Conservation (phyloP, 1,140 invertebrate species). For the Geopemphigus sp. region DNA sequence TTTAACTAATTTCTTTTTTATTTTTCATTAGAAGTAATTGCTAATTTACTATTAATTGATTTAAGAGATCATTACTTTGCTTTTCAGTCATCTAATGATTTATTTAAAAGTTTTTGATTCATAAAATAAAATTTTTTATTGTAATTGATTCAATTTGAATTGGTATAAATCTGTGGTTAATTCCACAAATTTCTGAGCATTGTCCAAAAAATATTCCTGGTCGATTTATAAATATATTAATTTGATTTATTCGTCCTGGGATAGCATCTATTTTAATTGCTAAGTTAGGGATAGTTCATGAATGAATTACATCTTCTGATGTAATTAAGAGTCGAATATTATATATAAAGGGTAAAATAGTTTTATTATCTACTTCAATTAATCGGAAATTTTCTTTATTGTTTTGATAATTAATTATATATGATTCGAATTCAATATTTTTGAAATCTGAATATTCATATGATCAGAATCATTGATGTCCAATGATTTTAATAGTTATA, state of each 20-base stretch:
- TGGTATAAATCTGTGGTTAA: constrained; percentile 57
- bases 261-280: background rate
- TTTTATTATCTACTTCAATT: background rate
- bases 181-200: constrained; percentile 88
- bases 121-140: constrained; percentile 63
- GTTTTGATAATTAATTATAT: background rate
- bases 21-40: background rate
- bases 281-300: background rate
- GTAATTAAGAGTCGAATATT: background rate
- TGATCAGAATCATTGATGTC: background rate
- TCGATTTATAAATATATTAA: background rate
- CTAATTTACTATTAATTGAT: constrained; percentile 50
- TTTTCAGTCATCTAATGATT: constrained; percentile 7
- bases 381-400: background rate
- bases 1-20: constrained; percentile 18
- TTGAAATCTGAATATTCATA: constrained; percentile 12
- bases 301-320: background rate
- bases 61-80: constrained; percentile 3
- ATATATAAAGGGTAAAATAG: background rate
- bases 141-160: constrained; percentile 1
- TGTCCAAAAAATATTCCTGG: background rate
- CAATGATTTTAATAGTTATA: constrained; percentile 2
- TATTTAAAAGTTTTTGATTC: constrained; percentile 55
- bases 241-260: background rate
- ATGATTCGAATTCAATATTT: constrained; percentile 11